Conservation (phyloP, 2,797 vertebrate genomes). For the Microchirus variegatus region DNA sequence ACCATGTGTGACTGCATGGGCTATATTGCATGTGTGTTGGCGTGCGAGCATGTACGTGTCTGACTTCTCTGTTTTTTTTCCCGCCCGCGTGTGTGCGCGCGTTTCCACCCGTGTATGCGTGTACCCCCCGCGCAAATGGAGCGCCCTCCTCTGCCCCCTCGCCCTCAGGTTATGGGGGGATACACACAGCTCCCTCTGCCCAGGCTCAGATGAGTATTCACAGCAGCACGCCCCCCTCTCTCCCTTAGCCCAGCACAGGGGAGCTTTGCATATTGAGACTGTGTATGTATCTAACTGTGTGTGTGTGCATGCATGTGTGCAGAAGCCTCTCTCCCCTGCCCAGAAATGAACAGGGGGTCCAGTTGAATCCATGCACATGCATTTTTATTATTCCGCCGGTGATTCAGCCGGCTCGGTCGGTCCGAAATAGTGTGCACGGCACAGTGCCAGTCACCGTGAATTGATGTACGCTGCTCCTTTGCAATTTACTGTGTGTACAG, state of each 20-base stretch:
- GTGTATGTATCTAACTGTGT: slow-evolving; percentile 41
- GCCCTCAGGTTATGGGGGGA: slow-evolving; percentile 76
- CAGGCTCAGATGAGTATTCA: slow-evolving; percentile 82
- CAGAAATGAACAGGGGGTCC: slow-evolving; percentile 64
- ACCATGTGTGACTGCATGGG: slow-evolving; percentile 48
- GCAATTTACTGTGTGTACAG: slow-evolving; percentile 31
- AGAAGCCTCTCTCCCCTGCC: slow-evolving; percentile 40
- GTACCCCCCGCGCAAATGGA: slow-evolving; percentile 67
- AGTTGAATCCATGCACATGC: slow-evolving; percentile 69
- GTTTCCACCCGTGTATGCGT: slow-evolving; percentile 66
- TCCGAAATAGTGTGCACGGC: slow-evolving; percentile 45
- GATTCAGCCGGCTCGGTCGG: slow-evolving; percentile 58
- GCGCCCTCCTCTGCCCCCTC: slow-evolving; percentile 68
- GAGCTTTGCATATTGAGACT: slow-evolving; percentile 81
- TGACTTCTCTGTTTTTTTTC: slow-evolving; percentile 60
- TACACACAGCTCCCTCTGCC: slow-evolving; percentile 73
- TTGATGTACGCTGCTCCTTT: slow-evolving; percentile 28
- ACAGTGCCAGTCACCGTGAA: slow-evolving; percentile 48
- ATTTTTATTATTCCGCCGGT: slow-evolving; percentile 69
- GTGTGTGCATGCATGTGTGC: slow-evolving; percentile 10
- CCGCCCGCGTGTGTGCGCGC: slow-evolving; percentile 54
- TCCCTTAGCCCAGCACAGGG: slow-evolving; percentile 76
- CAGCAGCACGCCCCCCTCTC: slow-evolving; percentile 72
- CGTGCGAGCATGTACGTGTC: slow-evolving; percentile 40
- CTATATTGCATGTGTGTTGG: slow-evolving; percentile 38